These are phyloP conservation scores for Aix galericulata DNA, from an alignment of 2,113 vertebrate species.

Conservation along the genomic window DNA sequence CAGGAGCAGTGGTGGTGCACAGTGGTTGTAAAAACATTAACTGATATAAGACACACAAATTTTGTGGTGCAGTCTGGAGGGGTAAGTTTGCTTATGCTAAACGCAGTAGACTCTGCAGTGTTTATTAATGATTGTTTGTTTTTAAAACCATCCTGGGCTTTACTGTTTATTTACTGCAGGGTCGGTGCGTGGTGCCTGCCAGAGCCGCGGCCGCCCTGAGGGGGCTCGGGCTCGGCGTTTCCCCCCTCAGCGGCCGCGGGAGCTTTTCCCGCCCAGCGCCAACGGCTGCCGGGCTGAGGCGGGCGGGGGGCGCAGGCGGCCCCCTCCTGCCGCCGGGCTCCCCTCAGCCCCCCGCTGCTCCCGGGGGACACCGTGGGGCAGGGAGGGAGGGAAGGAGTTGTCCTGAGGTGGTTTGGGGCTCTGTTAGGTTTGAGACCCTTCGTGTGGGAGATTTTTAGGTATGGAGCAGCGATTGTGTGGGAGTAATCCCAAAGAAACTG, in stretches of 20 bases:
- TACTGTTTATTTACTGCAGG: rapidly evolving
- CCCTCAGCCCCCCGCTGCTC: rapidly evolving
- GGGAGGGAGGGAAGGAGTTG: no score
- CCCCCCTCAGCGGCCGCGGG: no score
- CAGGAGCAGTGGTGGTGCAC: rapidly evolving
- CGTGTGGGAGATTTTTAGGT: not conserved
- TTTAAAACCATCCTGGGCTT: rapidly evolving
- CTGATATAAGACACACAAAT: not conserved
- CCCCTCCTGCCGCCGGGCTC: rapidly evolving
- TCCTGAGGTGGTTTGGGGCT: not conserved
- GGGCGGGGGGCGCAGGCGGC: not conserved
- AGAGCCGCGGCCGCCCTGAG: no score
- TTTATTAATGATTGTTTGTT: not conserved
- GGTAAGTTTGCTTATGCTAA: not conserved
- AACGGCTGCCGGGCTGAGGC: not conserved
- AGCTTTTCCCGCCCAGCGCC: not conserved
- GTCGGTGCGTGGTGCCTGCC: rapidly evolving
- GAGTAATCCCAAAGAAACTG: not conserved
- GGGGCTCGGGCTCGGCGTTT: no score
- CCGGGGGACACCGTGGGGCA: not conserved
- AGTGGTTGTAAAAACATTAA: not conserved
- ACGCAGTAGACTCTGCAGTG: rapidly evolving
- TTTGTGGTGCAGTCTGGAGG: not conserved
- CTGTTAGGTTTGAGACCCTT: not conserved
- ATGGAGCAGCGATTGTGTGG: not conserved